Base-by-base conservation (phyloP, 1,140 invertebrate species). In the Dermatophagoides farinae region DNA sequence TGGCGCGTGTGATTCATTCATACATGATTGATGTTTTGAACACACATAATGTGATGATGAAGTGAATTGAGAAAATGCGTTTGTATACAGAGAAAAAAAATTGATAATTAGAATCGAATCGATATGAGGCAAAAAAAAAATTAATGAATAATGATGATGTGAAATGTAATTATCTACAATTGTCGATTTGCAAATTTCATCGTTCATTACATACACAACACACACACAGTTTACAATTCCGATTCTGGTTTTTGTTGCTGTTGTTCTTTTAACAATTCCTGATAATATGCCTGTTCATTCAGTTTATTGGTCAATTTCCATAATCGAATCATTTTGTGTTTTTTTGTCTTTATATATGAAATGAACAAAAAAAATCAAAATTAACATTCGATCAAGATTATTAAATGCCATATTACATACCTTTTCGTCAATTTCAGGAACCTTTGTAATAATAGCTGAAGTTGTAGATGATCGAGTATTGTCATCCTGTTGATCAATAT, bases 301-400 rank as follows among this genome's bases (percentile, higher is more conserved):
- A 55, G 12, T 44, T 23, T n/a, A 14, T 55, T 55, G 14, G 41
- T 14, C 14, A 55, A 14, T 11, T 44, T 55, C 11, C 12, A n/a
- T 39, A 44, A 40, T 14, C 31, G 23, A 12, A 25, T 11, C 25
- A 55, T 41, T 39, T 55, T 55, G 4, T 43, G 2, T 25, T 52
- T 52, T 52, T 25, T 43, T 6, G n/a, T 43, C 41, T 52, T 52
- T 52, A 52, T 52, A 25, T 55, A n/a, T n/a, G n/a, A n/a, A 55
- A 44, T 47, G n/a, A 23, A 47, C 2, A 16, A 16, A 39, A 39
- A 55, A 55, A 44, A 16, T 22, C 14, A n/a, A n/a, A n/a, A n/a
- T n/a, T n/a, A n/a, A n/a, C n/a, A 38, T 55, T 55, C 1, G 53
- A 11, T n/a, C 20, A 44, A 55, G 11, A 6, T 39, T 41, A 38